Evolutionary conservation across 2,797 vertebrate genomes (phyloP), one percentile per base, ranked within the genome.

Genomic region (Pampus argenteus): DNA sequence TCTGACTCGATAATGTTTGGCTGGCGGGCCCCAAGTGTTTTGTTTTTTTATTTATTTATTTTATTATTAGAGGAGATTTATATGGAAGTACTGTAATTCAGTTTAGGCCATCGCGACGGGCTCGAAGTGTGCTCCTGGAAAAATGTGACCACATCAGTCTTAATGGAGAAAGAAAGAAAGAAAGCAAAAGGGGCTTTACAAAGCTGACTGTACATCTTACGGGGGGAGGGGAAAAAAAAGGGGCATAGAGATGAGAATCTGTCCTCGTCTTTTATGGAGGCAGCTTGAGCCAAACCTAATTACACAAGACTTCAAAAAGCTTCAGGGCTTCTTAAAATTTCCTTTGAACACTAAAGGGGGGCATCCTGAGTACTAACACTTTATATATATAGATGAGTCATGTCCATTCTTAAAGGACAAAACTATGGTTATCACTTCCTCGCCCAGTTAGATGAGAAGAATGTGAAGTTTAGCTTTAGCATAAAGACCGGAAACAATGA

Each of bases 1-100:
- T 79, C 83, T 71, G 71, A 86, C 60, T 85, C 75, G 60, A 66
- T 68, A 63, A 42, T 62, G 60, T 76, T 70, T 66, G 26, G 42
- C 72, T 54, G 18, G 74, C 58, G 68, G 67, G 44, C 71, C 58
- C 56, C 13, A 69, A 63, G 66, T 77, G n/a, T n/a, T n/a, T n/a
- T n/a, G n/a, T n/a, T n/a, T n/a, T n/a, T n/a, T n/a, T n/a, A n/a
- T n/a, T n/a, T n/a, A n/a, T n/a, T 67, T 78, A 54, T 76, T 78
- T 81, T 78, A n/a, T n/a, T 60, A 64, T 83, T 64, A 38, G 52
- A 72, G 4, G 63, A 57, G 52, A 65, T 55, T 82, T 68, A 60
- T 59, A 26, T 40, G 59, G 71, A 84, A 75, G 57, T 71, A 59
- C 42, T 31, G 22, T 54, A 48, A 47, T 50, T 74, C 63, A 77